Base-by-base conservation (phyloP, 2,113 vertebrate genomes). In the Ascaphus truei region DNA sequence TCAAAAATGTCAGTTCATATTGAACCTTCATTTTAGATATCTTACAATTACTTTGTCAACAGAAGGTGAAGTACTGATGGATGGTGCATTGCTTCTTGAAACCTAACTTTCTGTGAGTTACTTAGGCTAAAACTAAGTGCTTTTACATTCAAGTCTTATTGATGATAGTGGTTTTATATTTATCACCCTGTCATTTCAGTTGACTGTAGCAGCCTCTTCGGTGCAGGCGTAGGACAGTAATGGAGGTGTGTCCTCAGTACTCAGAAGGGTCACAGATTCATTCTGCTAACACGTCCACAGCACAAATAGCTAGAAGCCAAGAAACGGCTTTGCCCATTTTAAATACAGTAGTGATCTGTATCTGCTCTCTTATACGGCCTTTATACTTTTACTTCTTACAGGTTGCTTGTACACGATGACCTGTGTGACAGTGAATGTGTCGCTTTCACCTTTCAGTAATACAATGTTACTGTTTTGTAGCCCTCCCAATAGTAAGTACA, bases 1-100 rank as follows among this genome's bases (percentile, higher is more conserved):
- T 92, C 88, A 89, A 84, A 91, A 89, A 85, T 92, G 90, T 92
- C 89, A 90, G 88, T 84, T 90, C 81, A 73, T 84, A 90, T 89
- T 87, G 87, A 90, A 78, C 83, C 84, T 87, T 86, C 81, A 79
- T 90, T 86, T 85, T 82, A 89, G 87, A 89, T 91, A 89, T 90
- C 88, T 88, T 88, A 90, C 90, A 90, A 92, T 92, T 93, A 91
- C 88, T 89, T 91, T 92, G 89, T 92, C 91, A 90, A 89, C 88
- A 86, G 85, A 87, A 89, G 85, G 84, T 88, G 87, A 83, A 86
- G 83, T 79, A 76, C 80, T 90, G 90, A 93, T 88, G 88, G 90
- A 92, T 89, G 85, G 86, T 84, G 81, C 85, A 78, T 68, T 81
- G 87, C 84, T 84, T 89, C 85, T 85, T 83, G 85, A 90, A 89